Evolutionary conservation across 2,113 vertebrate species (phyloP).

Genomic region (Pipa parva): DNA sequence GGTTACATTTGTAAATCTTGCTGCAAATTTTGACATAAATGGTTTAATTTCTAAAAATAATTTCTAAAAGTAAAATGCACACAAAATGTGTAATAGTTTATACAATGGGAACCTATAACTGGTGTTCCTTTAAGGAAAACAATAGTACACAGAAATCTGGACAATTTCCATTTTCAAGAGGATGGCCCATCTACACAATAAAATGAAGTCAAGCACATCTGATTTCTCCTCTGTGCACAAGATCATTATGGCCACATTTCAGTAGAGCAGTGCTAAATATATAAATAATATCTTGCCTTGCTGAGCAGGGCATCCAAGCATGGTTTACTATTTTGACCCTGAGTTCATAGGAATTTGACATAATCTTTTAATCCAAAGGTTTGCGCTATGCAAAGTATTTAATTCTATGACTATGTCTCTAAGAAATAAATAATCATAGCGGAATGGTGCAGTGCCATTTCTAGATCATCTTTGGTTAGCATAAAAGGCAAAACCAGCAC

Average conservation of each 20-base stretch:
- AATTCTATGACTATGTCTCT: conserved; percentile 49
- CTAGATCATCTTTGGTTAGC: conserved; percentile 44
- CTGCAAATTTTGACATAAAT: too few species aligned
- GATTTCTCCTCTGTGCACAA: conserved; percentile 8
- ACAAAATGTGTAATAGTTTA: background rate
- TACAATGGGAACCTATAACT: background rate
- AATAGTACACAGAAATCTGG: conserved; percentile 2
- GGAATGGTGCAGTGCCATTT: conserved; percentile 13
- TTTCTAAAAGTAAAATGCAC: background rate
- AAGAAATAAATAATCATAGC: conserved; percentile 43
- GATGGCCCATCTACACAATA: conserved; percentile 20
- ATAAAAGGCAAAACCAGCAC: conserved; percentile 42
- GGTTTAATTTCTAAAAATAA: too few species aligned
- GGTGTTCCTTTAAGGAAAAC: background rate
- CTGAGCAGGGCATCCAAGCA: conserved; percentile 24
- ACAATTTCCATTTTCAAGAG: conserved; percentile 11
- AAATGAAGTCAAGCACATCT: conserved; percentile 28
- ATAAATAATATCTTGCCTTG: conserved; percentile 20
- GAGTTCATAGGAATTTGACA: conserved; percentile 18
- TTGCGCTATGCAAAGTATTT: background rate
- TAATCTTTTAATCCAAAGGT: conserved; percentile 15
- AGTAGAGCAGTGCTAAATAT: conserved; percentile 24
- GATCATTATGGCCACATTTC: conserved; percentile 26
- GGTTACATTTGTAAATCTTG: too few species aligned
- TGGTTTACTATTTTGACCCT: conserved; percentile 13